Conservation (phyloP, 2,888 invertebrate species). For the Synergus japonicus region DNA sequence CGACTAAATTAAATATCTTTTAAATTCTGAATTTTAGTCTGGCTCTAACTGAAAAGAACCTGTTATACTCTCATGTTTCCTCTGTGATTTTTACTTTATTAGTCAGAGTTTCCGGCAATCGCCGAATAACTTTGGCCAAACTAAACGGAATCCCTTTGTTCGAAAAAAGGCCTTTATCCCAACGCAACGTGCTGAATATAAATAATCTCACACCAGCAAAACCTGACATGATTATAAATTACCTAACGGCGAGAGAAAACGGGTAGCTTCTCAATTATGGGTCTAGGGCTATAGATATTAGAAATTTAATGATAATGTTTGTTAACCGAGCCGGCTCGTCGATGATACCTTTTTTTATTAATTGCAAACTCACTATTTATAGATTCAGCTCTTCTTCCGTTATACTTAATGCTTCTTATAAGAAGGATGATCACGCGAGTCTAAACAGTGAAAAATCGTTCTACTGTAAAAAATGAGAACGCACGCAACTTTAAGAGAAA, state of each 20-base stretch:
- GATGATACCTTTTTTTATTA: conserved; percentile 29
- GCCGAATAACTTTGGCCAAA: background rate
- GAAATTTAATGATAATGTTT: conserved; percentile 40
- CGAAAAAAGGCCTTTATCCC: conserved; percentile 7
- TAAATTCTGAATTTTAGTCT: background rate
- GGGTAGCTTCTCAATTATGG: background rate
- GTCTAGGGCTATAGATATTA: conserved; percentile 12
- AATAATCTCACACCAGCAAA: conserved; percentile 18
- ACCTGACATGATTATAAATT: conserved; percentile 36
- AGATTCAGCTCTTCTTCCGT: conserved; percentile 28
- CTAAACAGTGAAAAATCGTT: background rate
- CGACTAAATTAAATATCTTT: background rate
- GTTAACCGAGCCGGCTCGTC: conserved; percentile 1
- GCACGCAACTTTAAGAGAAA: conserved; percentile 27
- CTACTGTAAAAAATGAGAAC: conserved; percentile 24
- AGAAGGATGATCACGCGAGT: conserved; percentile 5
- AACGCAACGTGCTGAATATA: background rate
- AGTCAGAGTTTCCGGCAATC: conserved; percentile 28
- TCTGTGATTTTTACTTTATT: conserved; percentile 19
- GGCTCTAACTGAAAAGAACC: background rate
- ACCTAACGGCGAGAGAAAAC: conserved; percentile 16
- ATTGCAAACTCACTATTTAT: conserved; percentile 30
- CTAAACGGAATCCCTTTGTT: conserved; percentile 17
- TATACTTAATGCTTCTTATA: conserved; percentile 18
- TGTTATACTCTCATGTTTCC: background rate